Percentiles rank a stretch among this genome's conserved stretches.
Evolutionary conservation across 2,113 vertebrate species (phyloP).

Genomic region (Amphilophus citrinellus): DNA sequence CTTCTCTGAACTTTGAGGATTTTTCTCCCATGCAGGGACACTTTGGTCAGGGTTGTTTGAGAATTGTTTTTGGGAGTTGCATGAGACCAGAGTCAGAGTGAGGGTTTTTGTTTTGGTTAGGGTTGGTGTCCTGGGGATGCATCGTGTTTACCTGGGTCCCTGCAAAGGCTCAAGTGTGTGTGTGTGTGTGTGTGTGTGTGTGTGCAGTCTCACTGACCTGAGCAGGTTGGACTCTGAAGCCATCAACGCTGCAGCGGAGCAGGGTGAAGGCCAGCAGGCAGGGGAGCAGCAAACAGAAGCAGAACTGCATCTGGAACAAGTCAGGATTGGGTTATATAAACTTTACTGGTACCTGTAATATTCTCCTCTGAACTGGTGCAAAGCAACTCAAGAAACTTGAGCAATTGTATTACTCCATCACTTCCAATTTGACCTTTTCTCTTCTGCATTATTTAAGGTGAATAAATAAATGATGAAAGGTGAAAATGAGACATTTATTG

Average conservation of each 20-base stretch:
- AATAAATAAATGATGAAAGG: too few relatives aligned
- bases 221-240: constrained; percentile 6
- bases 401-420: neutral
- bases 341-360: too few relatives aligned
- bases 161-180: fast-evolving
- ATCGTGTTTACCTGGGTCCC: neutral
- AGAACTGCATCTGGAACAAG: constrained; percentile 47
- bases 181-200: neutral
- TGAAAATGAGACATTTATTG: too few relatives aligned
- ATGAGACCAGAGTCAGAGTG: neutral
- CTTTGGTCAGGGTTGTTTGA: neutral
- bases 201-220: constrained; percentile 13
- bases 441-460: neutral
- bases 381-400: neutral
- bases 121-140: neutral
- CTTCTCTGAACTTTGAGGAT: neutral
- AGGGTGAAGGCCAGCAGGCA: constrained; percentile 39
- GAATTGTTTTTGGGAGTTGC: neutral
- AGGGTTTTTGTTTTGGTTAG: neutral
- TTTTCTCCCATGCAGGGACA: neutral
- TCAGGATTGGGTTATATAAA: neutral
- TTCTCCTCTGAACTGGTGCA: neutral
- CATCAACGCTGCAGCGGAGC: neutral
- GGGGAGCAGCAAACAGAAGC: constrained; percentile 33
- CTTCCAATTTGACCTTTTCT: neutral